phyloP scores from a whole-genome alignment of 1,140 invertebrate genomes.

The Sesamia nonagrioides region DNA sequence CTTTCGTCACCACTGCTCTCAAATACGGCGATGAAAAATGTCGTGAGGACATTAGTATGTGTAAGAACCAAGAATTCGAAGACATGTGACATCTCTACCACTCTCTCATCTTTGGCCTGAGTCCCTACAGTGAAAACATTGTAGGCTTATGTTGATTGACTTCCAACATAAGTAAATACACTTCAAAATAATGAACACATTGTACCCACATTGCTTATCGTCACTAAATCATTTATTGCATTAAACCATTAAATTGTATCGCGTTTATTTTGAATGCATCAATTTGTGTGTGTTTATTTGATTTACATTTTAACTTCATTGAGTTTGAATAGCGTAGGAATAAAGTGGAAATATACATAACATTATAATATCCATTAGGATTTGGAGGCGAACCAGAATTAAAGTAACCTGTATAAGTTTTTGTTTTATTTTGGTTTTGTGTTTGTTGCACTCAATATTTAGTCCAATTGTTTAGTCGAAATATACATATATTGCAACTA shows the following conservation, averaged over 20 bases:
- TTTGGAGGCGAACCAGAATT: not conserved
- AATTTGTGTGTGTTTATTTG: conserved; percentile 11
- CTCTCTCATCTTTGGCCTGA: too few species aligned
- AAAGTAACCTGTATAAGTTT: not conserved
- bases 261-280: not conserved
- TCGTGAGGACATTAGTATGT: too few species aligned
- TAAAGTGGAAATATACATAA: not conserved
- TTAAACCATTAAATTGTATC: not conserved
- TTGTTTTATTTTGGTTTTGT: too few species aligned
- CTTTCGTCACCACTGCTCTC: too few species aligned
- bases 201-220: not conserved
- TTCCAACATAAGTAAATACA: not conserved
- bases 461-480: too few species aligned
- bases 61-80: too few species aligned
- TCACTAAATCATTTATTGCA: not conserved
- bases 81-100: too few species aligned
- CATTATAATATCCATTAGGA: not conserved
- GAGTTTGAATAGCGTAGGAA: not conserved
- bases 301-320: conserved; percentile 16
- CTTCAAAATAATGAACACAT: not conserved
- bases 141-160: too few species aligned
- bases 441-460: too few species aligned
- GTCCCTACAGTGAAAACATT: too few species aligned
- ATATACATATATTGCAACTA: too few species aligned
- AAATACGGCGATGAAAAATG: too few species aligned